Evolutionary conservation across 37 sponge, comb jelly and placozoan genomes (phyloP), one percentile per base, ranked within the genome.

Genomic region (Diacarnus erythraeanus): DNA sequence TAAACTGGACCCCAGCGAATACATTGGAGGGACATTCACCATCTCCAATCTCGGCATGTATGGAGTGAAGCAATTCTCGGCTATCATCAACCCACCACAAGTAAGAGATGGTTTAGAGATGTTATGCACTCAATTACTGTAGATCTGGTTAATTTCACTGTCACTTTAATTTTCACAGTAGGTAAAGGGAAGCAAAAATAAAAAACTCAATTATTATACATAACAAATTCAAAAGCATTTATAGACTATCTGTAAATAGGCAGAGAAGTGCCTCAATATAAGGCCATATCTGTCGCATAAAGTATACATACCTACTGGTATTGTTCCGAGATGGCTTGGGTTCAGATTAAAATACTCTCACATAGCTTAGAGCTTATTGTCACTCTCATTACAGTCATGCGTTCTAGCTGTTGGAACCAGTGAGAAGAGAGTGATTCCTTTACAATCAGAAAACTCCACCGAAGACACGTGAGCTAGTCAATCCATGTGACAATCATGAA

Each of bases 1-100:
- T 0, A 91, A 79, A 40, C 88, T 98, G 15, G 72, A 91, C 71
- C 99, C 99, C 0, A 79, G 86, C 25, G 99, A 98, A 76, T 98
- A 87, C 88, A 90, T 91, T 77, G 97, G 97, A 56, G 97, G 97
- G 5, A 96, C 97, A 34, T 96, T 96, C 86, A 93, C 97, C 72
- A 96, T 96, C 57, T 96, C 97, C 77, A 96, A 96, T 78, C 86
- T 96, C 30, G 97, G 97, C 30, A 96, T 96, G 97, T 93, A 69
- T 57, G 97, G 97, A 0, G 69, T 90, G 26, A 83, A 80, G 63
- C 87, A 81, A 47, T 96, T 96, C 81, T 64, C 94, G 21, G 97
- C 97, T 42, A 82, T 96, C 83, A 96, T 96, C 70, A 96, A 96
- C 85, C 97, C 97, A 31, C 97, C 97, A 10, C 97, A 93, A 76